Percentiles rank a stretch among this genome's conserved stretches.
Conservation (phyloP, 2,888 invertebrate genomes). For the Lithophane semibrunnea region DNA sequence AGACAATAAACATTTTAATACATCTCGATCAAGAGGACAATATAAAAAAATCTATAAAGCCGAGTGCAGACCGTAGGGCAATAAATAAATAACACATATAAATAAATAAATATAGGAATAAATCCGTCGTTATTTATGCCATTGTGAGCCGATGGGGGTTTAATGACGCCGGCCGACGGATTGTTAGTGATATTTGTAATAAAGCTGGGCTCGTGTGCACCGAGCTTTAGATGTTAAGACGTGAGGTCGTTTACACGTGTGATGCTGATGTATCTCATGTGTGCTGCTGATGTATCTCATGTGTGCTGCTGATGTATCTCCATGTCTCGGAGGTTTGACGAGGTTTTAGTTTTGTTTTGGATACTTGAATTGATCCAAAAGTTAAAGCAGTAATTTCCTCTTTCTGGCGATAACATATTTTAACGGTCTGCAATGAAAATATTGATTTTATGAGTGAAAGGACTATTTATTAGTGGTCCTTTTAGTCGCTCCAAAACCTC, state of each 20-base stretch:
- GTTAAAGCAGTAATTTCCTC: too few relatives aligned
- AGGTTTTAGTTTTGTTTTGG: background rate
- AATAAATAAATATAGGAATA: constrained; percentile 81
- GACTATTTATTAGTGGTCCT: background rate
- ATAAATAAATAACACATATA: constrained; percentile 80
- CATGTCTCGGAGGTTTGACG: background rate
- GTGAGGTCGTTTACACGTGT: constrained; percentile 59
- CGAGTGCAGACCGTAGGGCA: constrained; percentile 67
- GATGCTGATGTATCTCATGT: constrained; percentile 20
- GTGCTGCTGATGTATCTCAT: constrained; percentile 26
- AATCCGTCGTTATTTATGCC: constrained; percentile 83
- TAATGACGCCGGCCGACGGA: constrained; percentile 80
- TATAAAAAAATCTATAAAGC: constrained; percentile 70
- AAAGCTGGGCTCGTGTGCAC: constrained; percentile 65
- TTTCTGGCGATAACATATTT: background rate
- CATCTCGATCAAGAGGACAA: constrained; percentile 56
- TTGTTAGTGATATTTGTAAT: constrained; percentile 77
- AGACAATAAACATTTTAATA: constrained; percentile 66
- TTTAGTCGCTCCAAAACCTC: background rate
- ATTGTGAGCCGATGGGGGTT: constrained; percentile 78
- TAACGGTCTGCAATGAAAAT: background rate
- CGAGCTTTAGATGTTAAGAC: constrained; percentile 50
- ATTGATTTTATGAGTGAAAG: background rate
- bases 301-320: constrained; percentile 20
- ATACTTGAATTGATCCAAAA: background rate